These are phyloP conservation scores for Ophioderma brevispina DNA, from an alignment of 35 echinoderm and acorn worm species.

Conservation along the genomic window DNA sequence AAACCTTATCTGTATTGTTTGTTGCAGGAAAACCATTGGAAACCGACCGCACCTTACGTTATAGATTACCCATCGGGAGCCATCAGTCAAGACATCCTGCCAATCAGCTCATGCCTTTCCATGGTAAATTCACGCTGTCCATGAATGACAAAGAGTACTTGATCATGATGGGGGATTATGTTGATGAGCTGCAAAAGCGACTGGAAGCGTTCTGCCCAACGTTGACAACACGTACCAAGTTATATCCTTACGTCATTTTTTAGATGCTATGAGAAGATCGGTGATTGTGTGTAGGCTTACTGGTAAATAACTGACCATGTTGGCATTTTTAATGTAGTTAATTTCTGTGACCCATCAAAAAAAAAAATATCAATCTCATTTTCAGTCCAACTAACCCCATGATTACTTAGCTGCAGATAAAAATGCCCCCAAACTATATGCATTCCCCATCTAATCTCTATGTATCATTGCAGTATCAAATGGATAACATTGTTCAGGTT, in stretches of 20 bases:
- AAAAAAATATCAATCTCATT: too few species aligned
- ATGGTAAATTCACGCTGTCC: neutral
- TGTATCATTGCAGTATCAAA: too few species aligned
- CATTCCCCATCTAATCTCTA: too few species aligned
- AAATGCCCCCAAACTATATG: too few species aligned
- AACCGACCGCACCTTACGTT: neutral
- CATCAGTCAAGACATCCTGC: neutral
- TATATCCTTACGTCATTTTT: slow-evolving; percentile 18
- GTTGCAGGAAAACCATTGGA: neutral
- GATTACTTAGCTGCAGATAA: too few species aligned
- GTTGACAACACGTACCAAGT: neutral
- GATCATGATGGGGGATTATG: slow-evolving; percentile 21
- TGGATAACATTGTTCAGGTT: too few species aligned
- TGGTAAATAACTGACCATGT: too few species aligned
- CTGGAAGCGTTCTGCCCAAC: neutral
- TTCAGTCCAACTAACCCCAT: too few species aligned
- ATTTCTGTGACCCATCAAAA: too few species aligned
- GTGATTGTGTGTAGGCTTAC: too few species aligned
- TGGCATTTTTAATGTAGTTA: too few species aligned
- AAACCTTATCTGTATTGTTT: too few species aligned
- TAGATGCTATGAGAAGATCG: slow-evolving; percentile 32
- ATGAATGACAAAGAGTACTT: slow-evolving; percentile 10
- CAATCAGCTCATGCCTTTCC: neutral
- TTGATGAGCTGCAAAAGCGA: neutral
- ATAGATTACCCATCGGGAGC: neutral